Percentiles rank a stretch among this genome's conserved stretches.
Evolutionary conservation across 2,888 invertebrate species (phyloP).

Genomic region (Ectemnius cavifrons): DNA sequence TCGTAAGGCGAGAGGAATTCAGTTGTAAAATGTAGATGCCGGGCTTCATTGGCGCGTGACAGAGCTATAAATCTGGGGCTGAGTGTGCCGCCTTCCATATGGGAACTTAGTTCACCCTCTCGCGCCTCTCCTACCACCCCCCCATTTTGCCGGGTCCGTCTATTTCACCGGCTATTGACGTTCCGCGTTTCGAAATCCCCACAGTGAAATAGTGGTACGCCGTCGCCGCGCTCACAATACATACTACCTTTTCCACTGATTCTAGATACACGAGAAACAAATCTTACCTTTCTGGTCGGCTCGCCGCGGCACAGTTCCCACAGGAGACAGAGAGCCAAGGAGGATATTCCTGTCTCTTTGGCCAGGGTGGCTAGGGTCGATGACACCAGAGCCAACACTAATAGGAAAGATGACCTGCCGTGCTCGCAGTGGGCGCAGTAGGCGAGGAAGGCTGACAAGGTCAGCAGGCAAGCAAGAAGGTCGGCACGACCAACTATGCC

Average conservation of each 20-base stretch:
- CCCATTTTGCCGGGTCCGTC: too few relatives aligned
- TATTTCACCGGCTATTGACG: too few relatives aligned
- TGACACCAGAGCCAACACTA: slow-evolving; percentile 80
- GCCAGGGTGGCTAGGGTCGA: slow-evolving; percentile 90
- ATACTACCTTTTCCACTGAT: too few relatives aligned
- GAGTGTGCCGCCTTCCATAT: neutral
- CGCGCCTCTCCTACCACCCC: too few relatives aligned
- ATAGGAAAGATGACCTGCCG: slow-evolving; percentile 70
- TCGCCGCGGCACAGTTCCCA: slow-evolving; percentile 85
- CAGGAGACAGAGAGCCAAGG: slow-evolving; percentile 91
- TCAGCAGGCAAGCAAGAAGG: slow-evolving; percentile 93
- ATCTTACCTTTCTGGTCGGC: slow-evolving; percentile 71
- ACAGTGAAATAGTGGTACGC: too few relatives aligned
- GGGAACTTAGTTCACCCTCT: too few relatives aligned
- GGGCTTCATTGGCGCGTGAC: slow-evolving; percentile 7
- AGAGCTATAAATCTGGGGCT: slow-evolving; percentile 17
- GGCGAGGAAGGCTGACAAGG: slow-evolving; percentile 90
- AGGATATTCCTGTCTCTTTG: slow-evolving; percentile 97
- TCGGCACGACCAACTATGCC: slow-evolving; percentile 98
- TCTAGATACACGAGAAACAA: neutral
- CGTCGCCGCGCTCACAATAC: too few relatives aligned
- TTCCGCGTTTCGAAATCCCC: too few relatives aligned
- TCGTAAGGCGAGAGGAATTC: slow-evolving; percentile 24
- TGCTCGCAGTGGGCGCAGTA: slow-evolving; percentile 86
- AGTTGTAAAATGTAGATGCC: slow-evolving; percentile 39